Conservation (phyloP, 1,140 invertebrate genomes). For the Orius insidiosus region DNA sequence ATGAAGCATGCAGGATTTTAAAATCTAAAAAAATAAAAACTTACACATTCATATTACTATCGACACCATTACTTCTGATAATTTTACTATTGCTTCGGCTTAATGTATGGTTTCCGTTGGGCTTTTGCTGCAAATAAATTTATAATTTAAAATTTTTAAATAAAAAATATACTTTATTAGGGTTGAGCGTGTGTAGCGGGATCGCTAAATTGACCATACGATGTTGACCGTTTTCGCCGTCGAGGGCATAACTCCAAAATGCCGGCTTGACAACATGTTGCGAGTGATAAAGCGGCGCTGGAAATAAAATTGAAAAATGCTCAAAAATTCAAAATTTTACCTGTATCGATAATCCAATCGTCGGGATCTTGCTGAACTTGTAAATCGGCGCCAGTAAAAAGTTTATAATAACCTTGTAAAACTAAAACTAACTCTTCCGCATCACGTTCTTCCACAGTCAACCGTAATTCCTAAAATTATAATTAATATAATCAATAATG, state of each 20-base stretch:
- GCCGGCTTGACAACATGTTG: conserved; percentile 60
- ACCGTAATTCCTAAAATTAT: conserved; percentile 37
- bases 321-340: conserved; percentile 24
- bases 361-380: conserved; percentile 41
- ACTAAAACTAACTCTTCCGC: conserved; percentile 66
- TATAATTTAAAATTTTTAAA: background rate
- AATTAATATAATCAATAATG: too few relatives aligned
- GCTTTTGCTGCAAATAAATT: conserved; percentile 12
- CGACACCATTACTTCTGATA: conserved; percentile 25
- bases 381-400: conserved; percentile 40
- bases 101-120: conserved; percentile 20
- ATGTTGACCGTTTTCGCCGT: conserved; percentile 26
- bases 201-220: conserved; percentile 30
- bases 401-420: conserved; percentile 54
- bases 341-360: conserved; percentile 40
- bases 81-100: conserved; percentile 15
- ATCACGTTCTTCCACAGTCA: conserved; percentile 68
- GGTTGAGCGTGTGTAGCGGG: conserved; percentile 28
- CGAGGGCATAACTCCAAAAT: conserved; percentile 53
- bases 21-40: conserved; percentile 2
- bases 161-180: conserved; percentile 5
- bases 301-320: conserved; percentile 21
- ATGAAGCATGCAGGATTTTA: too few relatives aligned
- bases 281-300: conserved; percentile 62
- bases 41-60: conserved; percentile 44